phyloP scores from a whole-genome alignment of 1,140 invertebrate genomes.

The Adelges cooleyi region DNA sequence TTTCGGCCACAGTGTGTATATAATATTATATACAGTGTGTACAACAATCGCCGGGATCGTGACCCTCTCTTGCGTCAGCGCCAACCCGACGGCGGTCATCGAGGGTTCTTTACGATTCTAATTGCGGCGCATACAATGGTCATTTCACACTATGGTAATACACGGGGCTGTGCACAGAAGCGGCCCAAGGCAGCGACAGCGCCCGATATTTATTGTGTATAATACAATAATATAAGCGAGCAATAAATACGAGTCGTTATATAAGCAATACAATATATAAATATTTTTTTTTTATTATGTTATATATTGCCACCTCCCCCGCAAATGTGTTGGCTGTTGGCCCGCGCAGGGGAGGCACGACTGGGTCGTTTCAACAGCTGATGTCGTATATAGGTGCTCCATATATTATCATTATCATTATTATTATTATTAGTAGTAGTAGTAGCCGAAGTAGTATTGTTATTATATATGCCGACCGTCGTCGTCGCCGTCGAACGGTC shows the following conservation, averaged over 20 bases:
- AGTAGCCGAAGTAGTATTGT: no score
- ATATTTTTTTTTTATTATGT: neutral
- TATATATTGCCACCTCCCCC: neutral
- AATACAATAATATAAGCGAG: neutral
- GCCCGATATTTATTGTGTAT: neutral
- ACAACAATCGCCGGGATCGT: no score
- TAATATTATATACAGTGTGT: no score
- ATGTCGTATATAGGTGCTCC: conserved; percentile 5
- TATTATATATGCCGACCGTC: neutral
- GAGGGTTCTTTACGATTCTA: no score
- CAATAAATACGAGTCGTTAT: conserved; percentile 1
- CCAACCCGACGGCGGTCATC: no score
- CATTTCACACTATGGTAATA: neutral
- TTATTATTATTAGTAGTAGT: no score
- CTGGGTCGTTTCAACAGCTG: conserved; percentile 23
- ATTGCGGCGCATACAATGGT: neutral
- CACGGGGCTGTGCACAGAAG: neutral
- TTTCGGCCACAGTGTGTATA: no score
- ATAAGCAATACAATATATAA: neutral
- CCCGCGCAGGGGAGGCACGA: neutral
- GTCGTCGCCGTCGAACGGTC: no score
- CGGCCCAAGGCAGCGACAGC: no score
- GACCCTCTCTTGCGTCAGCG: no score
- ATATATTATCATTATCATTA: neutral
- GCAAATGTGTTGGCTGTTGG: neutral